These are phyloP conservation scores for Orthosia gothica DNA, from an alignment of 2,888 invertebrate species.

Conservation along the genomic window DNA sequence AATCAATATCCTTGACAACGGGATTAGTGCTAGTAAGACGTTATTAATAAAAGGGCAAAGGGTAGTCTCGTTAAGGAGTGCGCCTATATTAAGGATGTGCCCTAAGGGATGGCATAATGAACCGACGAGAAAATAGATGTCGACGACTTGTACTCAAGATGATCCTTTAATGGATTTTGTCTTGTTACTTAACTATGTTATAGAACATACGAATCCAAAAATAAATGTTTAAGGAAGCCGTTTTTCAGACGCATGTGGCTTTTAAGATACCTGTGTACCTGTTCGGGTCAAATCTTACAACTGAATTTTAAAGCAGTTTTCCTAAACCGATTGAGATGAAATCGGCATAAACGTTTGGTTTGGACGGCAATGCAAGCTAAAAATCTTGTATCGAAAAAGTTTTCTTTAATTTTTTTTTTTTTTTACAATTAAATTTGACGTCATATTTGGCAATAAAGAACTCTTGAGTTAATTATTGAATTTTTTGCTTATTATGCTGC, in stretches of 20 bases:
- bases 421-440: too few relatives aligned
- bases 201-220: neutral
- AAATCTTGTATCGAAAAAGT: too few relatives aligned
- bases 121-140: constrained; percentile 3
- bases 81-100: neutral
- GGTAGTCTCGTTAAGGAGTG: constrained; percentile 37
- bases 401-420: too few relatives aligned
- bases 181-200: neutral
- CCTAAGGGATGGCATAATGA: constrained; percentile 26
- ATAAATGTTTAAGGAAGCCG: too few relatives aligned
- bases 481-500: neutral
- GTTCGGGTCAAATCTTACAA: too few relatives aligned
- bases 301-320: too few relatives aligned
- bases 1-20: constrained; percentile 45
- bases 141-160: constrained; percentile 7
- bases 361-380: too few relatives aligned
- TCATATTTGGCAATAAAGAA: neutral
- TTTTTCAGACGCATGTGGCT: too few relatives aligned
- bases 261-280: too few relatives aligned
- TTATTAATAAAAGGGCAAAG: constrained; percentile 56
- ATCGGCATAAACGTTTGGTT: too few relatives aligned
- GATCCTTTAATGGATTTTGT: neutral
- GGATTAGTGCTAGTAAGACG: constrained; percentile 23
- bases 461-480: too few relatives aligned
- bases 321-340: too few relatives aligned